phyloP scores from a whole-genome alignment of 2,888 invertebrate genomes.

The Andrena haemorrhoa region DNA sequence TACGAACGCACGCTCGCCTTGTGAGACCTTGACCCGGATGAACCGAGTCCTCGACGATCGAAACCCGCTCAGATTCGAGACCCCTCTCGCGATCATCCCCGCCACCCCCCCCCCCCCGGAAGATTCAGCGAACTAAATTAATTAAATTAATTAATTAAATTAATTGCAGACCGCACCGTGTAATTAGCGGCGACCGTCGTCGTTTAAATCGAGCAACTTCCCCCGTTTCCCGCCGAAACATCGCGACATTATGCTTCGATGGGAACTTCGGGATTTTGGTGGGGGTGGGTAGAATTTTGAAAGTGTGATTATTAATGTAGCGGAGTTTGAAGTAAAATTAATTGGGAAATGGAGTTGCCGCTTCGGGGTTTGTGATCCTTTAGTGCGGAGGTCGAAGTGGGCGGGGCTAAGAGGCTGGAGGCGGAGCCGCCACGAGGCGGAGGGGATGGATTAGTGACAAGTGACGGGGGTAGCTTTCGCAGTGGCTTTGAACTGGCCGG shows the following conservation, averaged over 20 bases:
- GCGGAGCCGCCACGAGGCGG: not conserved
- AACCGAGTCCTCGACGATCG: conserved; percentile 24
- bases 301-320: not conserved
- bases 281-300: not conserved
- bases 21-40: conserved; percentile 51
- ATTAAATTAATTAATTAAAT: no score
- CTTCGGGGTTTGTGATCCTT: not conserved
- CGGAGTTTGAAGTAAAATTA: not conserved
- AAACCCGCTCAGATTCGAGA: conserved; percentile 1
- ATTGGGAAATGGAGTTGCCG: not conserved
- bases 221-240: not conserved
- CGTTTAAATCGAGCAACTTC: not conserved
- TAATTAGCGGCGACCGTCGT: conserved; percentile 8
- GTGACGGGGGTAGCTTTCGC: no score
- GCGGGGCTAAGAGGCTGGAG: not conserved
- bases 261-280: not conserved
- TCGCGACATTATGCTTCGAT: not conserved
- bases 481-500: no score
- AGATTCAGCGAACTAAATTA: not conserved
- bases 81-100: not conserved
- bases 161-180: conserved; percentile 7
- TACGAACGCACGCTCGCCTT: conserved; percentile 31
- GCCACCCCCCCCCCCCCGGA: not conserved
- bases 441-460: not conserved
- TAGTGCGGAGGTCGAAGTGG: not conserved